Conservation (phyloP, 2,113 vertebrate species). For the Chionomys nivalis region DNA sequence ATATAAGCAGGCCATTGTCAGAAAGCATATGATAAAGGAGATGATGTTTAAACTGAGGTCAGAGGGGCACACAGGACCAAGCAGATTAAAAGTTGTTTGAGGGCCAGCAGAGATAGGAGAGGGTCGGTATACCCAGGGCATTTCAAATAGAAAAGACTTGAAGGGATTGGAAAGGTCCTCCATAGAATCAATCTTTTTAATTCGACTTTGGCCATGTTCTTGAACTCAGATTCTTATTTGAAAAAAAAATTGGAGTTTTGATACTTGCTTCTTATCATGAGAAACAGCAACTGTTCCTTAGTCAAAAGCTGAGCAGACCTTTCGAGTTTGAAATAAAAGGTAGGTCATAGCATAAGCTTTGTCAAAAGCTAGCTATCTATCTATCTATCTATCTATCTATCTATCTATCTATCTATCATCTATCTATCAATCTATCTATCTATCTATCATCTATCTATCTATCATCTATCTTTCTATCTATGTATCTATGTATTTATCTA, state of each 20-base stretch:
- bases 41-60: background rate
- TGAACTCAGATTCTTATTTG: slow-evolving; percentile 50
- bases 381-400: no score
- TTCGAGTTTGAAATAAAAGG: slow-evolving; percentile 53
- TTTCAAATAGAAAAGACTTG: slow-evolving; percentile 3
- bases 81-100: background rate
- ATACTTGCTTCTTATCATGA: slow-evolving; percentile 18
- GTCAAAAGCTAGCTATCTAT: slow-evolving; percentile 46
- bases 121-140: background rate
- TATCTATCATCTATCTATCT: no score
- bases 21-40: background rate
- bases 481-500: no score
- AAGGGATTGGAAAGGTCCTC: background rate
- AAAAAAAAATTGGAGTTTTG: slow-evolving; percentile 35
- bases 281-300: slow-evolving; percentile 43
- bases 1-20: background rate
- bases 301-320: slow-evolving; percentile 38
- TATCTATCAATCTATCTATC: no score
- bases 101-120: background rate
- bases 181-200: background rate
- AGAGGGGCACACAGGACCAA: background rate
- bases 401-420: no score
- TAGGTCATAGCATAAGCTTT: background rate
- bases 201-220: background rate
- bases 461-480: no score